A percentile compares a stretch with the other conserved stretches of the same genome.
Conservation (phyloP, 2,113 vertebrate genomes). For the Speoplatyrhinus poulsoni region DNA sequence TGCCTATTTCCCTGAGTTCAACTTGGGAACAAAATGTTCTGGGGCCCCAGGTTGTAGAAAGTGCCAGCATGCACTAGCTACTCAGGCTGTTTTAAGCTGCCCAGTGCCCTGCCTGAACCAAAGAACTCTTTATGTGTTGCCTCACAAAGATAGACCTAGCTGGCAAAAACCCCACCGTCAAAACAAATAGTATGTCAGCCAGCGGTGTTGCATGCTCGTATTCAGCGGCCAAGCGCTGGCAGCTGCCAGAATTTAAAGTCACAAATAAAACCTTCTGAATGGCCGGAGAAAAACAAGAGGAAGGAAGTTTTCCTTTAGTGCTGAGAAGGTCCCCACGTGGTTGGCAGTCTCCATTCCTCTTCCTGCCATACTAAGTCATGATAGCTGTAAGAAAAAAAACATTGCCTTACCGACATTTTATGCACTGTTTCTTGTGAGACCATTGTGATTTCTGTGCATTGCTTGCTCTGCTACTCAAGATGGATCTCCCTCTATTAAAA, state of each 20-base stretch:
- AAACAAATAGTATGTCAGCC: slow-evolving; percentile 35
- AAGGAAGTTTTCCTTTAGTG: slow-evolving; percentile 56
- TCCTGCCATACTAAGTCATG: slow-evolving; percentile 4
- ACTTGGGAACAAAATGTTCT: slow-evolving; percentile 83
- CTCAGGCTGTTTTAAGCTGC: slow-evolving; percentile 45
- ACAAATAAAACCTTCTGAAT: slow-evolving; percentile 51
- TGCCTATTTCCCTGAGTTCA: slow-evolving; percentile 67
- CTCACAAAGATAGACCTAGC: slow-evolving; percentile 56
- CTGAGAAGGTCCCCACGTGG: slow-evolving; percentile 28
- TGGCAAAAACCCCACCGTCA: slow-evolving; percentile 25
- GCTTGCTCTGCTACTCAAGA: too few relatives aligned
- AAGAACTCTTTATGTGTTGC: slow-evolving; percentile 67
- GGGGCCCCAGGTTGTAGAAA: slow-evolving; percentile 61
- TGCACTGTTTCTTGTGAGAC: neutral
- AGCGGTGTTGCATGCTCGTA: neutral
- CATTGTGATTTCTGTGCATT: too few relatives aligned
- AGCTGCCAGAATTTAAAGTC: slow-evolving; percentile 32
- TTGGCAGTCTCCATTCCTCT: slow-evolving; percentile 20
- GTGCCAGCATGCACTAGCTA: slow-evolving; percentile 61
- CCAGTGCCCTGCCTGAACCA: slow-evolving; percentile 47
- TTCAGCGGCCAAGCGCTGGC: slow-evolving; percentile 15
- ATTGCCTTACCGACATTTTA: neutral
- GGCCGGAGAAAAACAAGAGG: slow-evolving; percentile 37
- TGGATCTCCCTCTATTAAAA: too few relatives aligned
- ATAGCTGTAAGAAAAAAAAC: neutral